Conservation (phyloP, 2,797 vertebrate species). For the Ispidina lecontei region DNA sequence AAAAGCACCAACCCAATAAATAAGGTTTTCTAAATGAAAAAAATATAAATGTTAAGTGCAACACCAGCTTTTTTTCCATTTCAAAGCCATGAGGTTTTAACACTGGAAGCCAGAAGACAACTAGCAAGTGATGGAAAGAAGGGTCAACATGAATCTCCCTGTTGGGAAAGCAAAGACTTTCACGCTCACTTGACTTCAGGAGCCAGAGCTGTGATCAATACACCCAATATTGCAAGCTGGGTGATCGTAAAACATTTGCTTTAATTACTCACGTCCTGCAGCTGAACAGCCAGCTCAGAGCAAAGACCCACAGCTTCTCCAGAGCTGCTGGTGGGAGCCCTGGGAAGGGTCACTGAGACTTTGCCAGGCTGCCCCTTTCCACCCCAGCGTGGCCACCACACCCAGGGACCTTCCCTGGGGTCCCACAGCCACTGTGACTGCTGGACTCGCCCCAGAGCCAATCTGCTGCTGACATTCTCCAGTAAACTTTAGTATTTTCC, state of each 20-base stretch:
- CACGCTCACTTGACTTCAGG: accelerated
- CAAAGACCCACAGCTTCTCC: not conserved
- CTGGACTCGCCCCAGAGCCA: accelerated
- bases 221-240: accelerated
- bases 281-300: not conserved
- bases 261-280: not conserved
- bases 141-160: not conserved
- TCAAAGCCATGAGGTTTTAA: not conserved
- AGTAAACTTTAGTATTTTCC: not conserved
- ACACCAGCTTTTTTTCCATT: not conserved
- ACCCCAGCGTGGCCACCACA: accelerated
- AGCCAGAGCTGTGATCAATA: not conserved
- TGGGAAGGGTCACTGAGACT: not conserved
- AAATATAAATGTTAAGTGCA: not conserved
- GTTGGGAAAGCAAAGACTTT: not conserved
- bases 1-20: no score
- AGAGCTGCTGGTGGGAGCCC: not conserved
- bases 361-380: not conserved
- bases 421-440: accelerated
- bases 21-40: not conserved
- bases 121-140: not conserved
- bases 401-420: accelerated
- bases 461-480: not conserved
- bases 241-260: not conserved
- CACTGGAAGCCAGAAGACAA: not conserved